phyloP scores from a whole-genome alignment of 2,888 invertebrate species.

The Orthonevra nobilis region DNA sequence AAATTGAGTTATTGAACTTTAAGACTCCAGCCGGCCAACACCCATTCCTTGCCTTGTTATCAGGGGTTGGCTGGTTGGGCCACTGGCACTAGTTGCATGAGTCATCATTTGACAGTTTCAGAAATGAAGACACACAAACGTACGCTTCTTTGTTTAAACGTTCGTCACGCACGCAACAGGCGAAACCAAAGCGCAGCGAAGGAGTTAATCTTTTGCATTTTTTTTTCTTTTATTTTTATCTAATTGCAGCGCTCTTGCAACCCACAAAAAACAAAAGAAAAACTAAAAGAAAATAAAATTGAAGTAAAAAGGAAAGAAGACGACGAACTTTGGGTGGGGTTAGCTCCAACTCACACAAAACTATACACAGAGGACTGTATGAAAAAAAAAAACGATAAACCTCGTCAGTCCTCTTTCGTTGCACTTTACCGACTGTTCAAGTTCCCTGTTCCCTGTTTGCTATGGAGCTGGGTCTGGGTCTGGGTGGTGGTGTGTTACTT shows the following conservation, averaged over 20 bases:
- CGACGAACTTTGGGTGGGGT: conserved; percentile 56
- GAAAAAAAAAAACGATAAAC: too few species aligned
- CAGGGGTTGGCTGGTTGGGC: too few species aligned
- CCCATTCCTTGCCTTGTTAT: too few species aligned
- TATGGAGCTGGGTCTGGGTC: conserved; percentile 18
- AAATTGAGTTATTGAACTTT: conserved; percentile 56
- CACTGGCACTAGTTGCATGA: conserved; percentile 54
- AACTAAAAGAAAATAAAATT: background rate
- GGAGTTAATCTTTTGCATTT: conserved; percentile 48
- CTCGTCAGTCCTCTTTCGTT: too few species aligned
- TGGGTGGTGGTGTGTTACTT: background rate
- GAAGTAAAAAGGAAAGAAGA: too few species aligned
- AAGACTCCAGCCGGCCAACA: background rate
- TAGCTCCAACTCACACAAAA: conserved; percentile 6
- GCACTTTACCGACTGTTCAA: too few species aligned
- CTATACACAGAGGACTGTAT: background rate
- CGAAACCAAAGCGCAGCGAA: conserved; percentile 4
- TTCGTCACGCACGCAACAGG: conserved; percentile 48
- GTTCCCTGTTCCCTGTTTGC: background rate
- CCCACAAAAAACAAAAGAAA: conserved; percentile 5
- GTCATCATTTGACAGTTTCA: conserved; percentile 50
- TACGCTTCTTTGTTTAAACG: background rate
- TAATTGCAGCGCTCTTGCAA: conserved; percentile 36
- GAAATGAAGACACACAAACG: conserved; percentile 9
- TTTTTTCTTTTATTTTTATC: too few species aligned